These are phyloP conservation scores for Trachurus trachurus DNA, from an alignment of 2,797 vertebrate species.

Conservation along the genomic window DNA sequence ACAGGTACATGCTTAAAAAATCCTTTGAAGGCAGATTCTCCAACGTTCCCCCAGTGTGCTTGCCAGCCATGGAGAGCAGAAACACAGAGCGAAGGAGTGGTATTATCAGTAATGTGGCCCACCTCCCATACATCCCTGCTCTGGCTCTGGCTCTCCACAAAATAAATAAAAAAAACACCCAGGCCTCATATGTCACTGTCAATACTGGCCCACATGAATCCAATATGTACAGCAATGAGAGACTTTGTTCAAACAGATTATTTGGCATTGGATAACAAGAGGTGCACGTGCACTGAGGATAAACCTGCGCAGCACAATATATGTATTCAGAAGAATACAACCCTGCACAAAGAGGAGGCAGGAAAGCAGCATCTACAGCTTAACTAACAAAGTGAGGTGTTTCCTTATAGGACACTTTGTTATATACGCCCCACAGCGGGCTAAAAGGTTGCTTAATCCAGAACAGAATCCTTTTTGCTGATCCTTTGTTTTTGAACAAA, in stretches of 20 bases:
- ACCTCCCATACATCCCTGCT: constrained; percentile 40
- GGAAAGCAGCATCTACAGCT: constrained; percentile 32
- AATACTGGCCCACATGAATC: constrained; percentile 58
- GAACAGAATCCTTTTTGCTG: constrained; percentile 55
- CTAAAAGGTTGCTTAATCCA: constrained; percentile 51
- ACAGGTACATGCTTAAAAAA: constrained; percentile 52
- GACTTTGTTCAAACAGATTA: constrained; percentile 67
- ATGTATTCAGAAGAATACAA: constrained; percentile 30
- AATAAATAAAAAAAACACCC: constrained; percentile 5
- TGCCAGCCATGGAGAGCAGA: constrained; percentile 42
- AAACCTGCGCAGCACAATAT: constrained; percentile 28
- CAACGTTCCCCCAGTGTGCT: constrained; percentile 47
- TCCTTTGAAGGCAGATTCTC: constrained; percentile 67
- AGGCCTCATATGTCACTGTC: constrained; percentile 73
- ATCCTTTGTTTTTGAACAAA: constrained; percentile 72
- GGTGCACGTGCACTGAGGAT: constrained; percentile 29
- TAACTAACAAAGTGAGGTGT: constrained; percentile 32
- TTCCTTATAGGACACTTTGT: constrained; percentile 34
- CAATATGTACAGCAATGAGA: constrained; percentile 63
- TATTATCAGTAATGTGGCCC: constrained; percentile 34
- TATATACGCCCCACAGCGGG: constrained; percentile 42
- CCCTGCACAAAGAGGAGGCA: constrained; percentile 5
- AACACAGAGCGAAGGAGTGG: constrained; percentile 40
- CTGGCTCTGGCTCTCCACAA: constrained; percentile 24
- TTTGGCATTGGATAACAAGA: constrained; percentile 68